Percentiles rank a stretch among this genome's conserved stretches.
Evolutionary conservation across 1,140 invertebrate species (phyloP).

Genomic region (Gryllus bimaculatus): DNA sequence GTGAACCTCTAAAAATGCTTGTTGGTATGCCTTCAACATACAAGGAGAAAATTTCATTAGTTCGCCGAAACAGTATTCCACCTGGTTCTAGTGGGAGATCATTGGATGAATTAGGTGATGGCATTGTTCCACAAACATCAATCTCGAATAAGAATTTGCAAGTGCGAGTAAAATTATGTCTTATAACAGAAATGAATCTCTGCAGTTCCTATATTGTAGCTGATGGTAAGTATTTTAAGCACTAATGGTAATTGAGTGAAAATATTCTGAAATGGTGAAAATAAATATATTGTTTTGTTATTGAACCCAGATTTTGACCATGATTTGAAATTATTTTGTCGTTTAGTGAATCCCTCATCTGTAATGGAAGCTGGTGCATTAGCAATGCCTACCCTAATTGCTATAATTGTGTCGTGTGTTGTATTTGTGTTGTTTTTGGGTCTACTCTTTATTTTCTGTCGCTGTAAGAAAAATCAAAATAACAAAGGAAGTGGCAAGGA

Average conservation of each 20-base stretch:
- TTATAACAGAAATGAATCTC: slow-evolving; percentile 62
- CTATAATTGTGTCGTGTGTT: slow-evolving; percentile 69
- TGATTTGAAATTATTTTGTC: neutral
- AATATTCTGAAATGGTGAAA: neutral
- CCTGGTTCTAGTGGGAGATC: slow-evolving; percentile 33
- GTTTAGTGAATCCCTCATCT: slow-evolving; percentile 63
- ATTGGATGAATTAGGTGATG: slow-evolving; percentile 40
- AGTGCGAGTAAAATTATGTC: slow-evolving; percentile 66
- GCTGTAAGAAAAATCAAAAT: slow-evolving; percentile 69
- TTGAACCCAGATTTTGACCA: no score
- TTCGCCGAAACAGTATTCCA: slow-evolving; percentile 18
- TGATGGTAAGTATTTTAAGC: slow-evolving; percentile 53
- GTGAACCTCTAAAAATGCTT: slow-evolving; percentile 54
- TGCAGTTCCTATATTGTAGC: slow-evolving; percentile 75
- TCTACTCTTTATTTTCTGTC: slow-evolving; percentile 72
- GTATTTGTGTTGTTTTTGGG: slow-evolving; percentile 68
- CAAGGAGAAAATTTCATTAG: slow-evolving; percentile 40
- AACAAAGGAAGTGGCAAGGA: slow-evolving; percentile 76
- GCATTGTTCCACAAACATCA: slow-evolving; percentile 34
- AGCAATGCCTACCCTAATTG: slow-evolving; percentile 66
- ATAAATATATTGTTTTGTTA: neutral
- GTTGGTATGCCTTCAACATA: slow-evolving; percentile 56
- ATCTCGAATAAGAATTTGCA: slow-evolving; percentile 37
- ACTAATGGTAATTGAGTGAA: neutral
- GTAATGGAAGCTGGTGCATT: slow-evolving; percentile 65